Base-by-base conservation (phyloP, 2,113 vertebrate species). In the Pavo muticus region DNA sequence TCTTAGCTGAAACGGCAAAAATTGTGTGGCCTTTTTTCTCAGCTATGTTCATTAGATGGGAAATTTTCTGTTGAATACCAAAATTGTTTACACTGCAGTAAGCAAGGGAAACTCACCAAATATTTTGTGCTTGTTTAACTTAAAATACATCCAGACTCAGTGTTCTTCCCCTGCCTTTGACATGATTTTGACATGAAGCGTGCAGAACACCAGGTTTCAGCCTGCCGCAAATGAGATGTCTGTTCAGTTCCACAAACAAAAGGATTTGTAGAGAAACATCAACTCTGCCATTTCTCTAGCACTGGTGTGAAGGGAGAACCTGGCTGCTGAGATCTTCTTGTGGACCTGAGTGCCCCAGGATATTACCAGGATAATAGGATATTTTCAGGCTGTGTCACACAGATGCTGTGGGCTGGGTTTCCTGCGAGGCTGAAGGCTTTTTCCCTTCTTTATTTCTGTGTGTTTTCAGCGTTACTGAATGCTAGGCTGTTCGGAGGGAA, bases 81-180 rank as follows among this genome's bases (percentile, higher is more conserved):
- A 27, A 84, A 67, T 54, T 82, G 67, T 95, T 96, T 88, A 88
- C 78, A 70, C 67, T 87, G 45, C 85, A 63, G 84, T 88, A 88
- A 90, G 45, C 7, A 3, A 71, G 76, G 80, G 79, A 81, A 93
- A 54, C 23, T 45, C 72, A 88, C 88, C 86, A 95, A 95, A 59
- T 94, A 88, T 63, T 90, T 93, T 87, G 52, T 60, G 65, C 83
- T 72, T 80, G 61, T 93, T 96, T 88, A 68, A 90, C 79, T 93
- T 93, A 88, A 87, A 93, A 78, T 94, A 78, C 4, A 9, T 82
- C 88, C 83, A 90, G 63, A 81, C 21, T 87, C 52, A 47, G 13
- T 42, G 70, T 1, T 5, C 35, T 88, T 7, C 35, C 39, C 57
- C 50, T 35, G 47, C 13, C 40, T 94, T 75, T 90, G 83, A 73